A percentile compares a stretch with the other conserved stretches of the same genome.
Conservation (phyloP, 2,113 vertebrate genomes). For the Mohoua ochrocephala region DNA sequence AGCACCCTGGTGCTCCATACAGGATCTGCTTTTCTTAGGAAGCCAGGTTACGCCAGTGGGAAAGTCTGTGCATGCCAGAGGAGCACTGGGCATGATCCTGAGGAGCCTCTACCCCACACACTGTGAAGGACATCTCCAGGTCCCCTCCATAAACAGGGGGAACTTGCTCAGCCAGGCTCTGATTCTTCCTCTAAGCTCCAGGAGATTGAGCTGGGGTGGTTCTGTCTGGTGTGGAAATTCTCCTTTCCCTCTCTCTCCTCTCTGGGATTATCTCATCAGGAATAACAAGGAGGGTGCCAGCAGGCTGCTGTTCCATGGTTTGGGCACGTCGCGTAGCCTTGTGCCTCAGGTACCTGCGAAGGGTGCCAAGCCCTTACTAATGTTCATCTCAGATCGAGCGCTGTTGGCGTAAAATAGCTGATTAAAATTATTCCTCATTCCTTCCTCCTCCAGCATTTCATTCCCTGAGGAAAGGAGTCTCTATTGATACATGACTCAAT, state of each 20-base stretch:
- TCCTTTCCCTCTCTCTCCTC: not conserved
- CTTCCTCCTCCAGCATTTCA: not conserved
- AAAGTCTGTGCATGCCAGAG: not conserved
- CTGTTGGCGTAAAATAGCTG: not conserved
- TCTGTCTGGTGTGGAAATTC: not conserved
- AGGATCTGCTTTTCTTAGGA: not conserved
- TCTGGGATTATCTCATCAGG: not conserved
- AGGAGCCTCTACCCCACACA: rapidly evolving
- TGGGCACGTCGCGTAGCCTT: not conserved
- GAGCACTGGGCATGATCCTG: not conserved
- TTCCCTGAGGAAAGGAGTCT: not conserved
- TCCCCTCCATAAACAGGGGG: not conserved
- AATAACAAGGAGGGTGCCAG: not conserved
- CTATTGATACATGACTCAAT: not conserved
- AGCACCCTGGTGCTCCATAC: not conserved
- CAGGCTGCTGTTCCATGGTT: not conserved
- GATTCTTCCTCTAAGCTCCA: not conserved
- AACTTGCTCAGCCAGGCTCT: not conserved
- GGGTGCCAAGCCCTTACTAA: not conserved
- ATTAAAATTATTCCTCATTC: not conserved
- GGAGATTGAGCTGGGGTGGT: not conserved
- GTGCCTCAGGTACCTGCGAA: not conserved
- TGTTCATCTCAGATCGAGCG: not conserved
- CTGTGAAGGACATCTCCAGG: not conserved
- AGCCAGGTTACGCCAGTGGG: not conserved